A percentile compares a stretch with the other conserved stretches of the same genome.
phyloP scores from a whole-genome alignment of 1,140 invertebrate species.

The Heliconius eleuchia region DNA sequence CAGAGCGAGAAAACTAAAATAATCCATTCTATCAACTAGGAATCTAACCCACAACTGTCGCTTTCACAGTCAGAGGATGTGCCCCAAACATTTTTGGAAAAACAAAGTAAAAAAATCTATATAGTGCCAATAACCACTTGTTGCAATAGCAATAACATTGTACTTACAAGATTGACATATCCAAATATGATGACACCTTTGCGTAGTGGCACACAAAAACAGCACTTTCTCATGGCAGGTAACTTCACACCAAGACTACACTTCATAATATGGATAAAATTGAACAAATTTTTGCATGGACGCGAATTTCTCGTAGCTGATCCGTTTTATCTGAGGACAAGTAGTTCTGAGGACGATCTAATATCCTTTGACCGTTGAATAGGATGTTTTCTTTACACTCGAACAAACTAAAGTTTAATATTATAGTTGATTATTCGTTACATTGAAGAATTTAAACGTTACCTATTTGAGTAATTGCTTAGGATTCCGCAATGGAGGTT shows the following conservation, averaged over 20 bases:
- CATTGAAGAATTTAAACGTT: neutral
- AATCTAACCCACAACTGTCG: too few species aligned
- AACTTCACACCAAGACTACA: neutral
- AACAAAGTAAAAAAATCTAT: too few species aligned
- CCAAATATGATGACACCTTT: slow-evolving; percentile 57
- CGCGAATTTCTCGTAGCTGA: neutral
- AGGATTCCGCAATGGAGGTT: neutral
- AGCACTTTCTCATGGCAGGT: slow-evolving; percentile 49
- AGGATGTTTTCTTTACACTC: neutral
- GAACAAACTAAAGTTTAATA: neutral
- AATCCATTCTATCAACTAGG: too few species aligned
- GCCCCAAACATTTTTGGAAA: too few species aligned
- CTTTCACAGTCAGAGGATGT: too few species aligned
- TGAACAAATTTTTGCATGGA: neutral
- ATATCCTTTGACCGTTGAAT: neutral
- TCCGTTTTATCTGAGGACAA: neutral
- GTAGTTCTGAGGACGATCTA: slow-evolving; percentile 1
- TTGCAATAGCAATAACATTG: neutral
- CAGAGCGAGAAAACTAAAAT: too few species aligned
- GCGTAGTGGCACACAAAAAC: slow-evolving; percentile 56
- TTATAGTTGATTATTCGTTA: neutral
- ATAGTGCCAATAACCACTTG: too few species aligned
- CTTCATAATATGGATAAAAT: neutral
- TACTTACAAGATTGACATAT: slow-evolving; percentile 61
- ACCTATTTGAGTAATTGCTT: neutral